A percentile compares a stretch with the other conserved stretches of the same genome.
Evolutionary conservation across 2,113 vertebrate genomes (phyloP).

Genomic region (Globicephala melas): DNA sequence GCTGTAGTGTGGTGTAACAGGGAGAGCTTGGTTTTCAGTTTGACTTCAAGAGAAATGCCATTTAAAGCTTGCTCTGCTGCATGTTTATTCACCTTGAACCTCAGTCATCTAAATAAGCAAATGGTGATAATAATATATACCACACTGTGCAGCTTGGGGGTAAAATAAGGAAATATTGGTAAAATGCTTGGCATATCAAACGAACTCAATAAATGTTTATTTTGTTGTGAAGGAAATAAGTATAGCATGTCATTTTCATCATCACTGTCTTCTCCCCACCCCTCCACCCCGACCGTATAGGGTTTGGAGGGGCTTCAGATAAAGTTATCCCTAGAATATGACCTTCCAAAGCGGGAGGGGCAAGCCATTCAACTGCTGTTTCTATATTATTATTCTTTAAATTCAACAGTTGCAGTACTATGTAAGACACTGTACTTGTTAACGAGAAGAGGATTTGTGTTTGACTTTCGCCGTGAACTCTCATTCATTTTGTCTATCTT

Average conservation of each 20-base stretch:
- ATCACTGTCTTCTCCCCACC: neutral
- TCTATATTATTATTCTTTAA: neutral
- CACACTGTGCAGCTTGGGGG: neutral
- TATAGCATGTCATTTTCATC: neutral
- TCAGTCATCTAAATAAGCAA: neutral
- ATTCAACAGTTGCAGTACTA: neutral
- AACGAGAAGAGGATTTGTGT: neutral
- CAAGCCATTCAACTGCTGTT: neutral
- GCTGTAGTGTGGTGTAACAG: neutral
- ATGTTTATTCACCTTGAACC: neutral
- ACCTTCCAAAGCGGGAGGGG: neutral
- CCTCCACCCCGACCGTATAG: rapidly evolving
- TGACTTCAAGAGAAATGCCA: neutral
- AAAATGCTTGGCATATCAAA: neutral
- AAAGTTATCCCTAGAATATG: neutral
- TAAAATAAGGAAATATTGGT: neutral
- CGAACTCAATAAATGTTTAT: neutral
- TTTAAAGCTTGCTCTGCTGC: neutral
- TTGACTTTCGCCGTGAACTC: neutral
- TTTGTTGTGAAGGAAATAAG: neutral
- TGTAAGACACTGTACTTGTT: neutral
- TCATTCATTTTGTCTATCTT: neutral
- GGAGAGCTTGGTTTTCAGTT: neutral
- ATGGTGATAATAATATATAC: neutral
- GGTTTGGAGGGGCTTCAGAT: neutral